Percentiles rank a stretch among this genome's conserved stretches.
phyloP scores from a whole-genome alignment of 2,797 vertebrate genomes.

The Taeniopygia guttata region DNA sequence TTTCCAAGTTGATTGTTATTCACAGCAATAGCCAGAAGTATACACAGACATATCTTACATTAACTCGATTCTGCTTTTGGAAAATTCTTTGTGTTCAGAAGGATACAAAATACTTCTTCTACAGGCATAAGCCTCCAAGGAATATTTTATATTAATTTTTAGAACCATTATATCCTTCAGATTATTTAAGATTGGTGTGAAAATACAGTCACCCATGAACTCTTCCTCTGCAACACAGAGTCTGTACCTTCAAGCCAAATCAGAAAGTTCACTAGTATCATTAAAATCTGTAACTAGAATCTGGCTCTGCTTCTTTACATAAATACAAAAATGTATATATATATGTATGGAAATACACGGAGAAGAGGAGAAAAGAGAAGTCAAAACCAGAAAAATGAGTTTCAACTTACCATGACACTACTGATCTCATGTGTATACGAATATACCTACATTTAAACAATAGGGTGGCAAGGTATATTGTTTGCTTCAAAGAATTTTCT shows the following conservation, averaged over 20 bases:
- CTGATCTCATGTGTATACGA: not conserved
- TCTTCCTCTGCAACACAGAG: not conserved
- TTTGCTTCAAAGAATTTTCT: not conserved
- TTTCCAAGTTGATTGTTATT: not conserved
- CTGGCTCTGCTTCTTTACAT: not conserved
- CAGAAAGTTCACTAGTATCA: not conserved
- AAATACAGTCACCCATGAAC: not conserved
- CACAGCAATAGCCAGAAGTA: not conserved
- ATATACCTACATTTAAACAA: not conserved
- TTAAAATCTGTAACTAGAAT: not conserved
- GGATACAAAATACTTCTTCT: not conserved
- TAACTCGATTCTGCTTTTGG: not conserved
- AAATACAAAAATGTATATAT: not conserved
- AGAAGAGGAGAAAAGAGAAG: not conserved
- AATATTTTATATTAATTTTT: not conserved
- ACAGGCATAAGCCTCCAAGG: not conserved
- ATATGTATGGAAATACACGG: not conserved
- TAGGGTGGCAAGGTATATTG: not conserved
- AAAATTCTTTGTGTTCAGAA: not conserved
- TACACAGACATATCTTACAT: not conserved
- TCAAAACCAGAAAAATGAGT: not conserved
- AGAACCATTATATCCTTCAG: not conserved
- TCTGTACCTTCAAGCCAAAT: not conserved
- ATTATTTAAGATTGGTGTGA: not conserved
- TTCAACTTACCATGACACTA: not conserved